Evolutionary conservation across 2,113 vertebrate species (phyloP).

Genomic region (Colistium nudipinnis): DNA sequence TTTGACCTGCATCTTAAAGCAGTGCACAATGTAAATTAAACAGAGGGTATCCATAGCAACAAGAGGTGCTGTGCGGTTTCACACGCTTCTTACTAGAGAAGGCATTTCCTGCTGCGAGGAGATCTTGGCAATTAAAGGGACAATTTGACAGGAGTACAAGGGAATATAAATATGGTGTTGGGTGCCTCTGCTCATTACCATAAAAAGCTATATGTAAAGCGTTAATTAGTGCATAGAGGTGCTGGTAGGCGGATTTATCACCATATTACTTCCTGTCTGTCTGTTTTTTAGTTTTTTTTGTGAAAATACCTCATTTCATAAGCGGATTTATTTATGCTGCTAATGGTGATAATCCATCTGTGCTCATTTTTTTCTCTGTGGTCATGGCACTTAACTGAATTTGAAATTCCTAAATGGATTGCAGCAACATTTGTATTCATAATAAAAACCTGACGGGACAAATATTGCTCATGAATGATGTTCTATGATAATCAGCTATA

Average conservation of each 20-base stretch:
- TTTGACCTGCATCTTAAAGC: not conserved
- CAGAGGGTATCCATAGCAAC: not conserved
- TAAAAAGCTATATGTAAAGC: too few species aligned
- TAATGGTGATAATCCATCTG: not conserved
- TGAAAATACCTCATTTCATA: not conserved
- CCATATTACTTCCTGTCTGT: not conserved
- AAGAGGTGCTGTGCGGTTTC: not conserved
- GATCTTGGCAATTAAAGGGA: not conserved
- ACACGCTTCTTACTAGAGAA: not conserved
- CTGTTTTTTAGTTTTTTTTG: not conserved
- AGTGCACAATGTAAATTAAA: not conserved
- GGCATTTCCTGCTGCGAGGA: not conserved
- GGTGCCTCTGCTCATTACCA: too few species aligned
- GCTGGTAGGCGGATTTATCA: not conserved
- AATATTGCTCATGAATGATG: not conserved
- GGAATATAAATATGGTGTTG: too few species aligned
- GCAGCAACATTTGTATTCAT: not conserved
- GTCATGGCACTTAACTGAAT: not conserved
- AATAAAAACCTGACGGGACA: not conserved
- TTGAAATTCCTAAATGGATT: not conserved
- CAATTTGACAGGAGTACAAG: too few species aligned
- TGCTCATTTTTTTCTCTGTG: not conserved
- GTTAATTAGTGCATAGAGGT: not conserved
- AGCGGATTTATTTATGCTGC: conserved; percentile 1
- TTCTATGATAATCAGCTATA: not conserved